phyloP scores from a whole-genome alignment of 2,113 vertebrate genomes.

The Chaetodon trifascialis region DNA sequence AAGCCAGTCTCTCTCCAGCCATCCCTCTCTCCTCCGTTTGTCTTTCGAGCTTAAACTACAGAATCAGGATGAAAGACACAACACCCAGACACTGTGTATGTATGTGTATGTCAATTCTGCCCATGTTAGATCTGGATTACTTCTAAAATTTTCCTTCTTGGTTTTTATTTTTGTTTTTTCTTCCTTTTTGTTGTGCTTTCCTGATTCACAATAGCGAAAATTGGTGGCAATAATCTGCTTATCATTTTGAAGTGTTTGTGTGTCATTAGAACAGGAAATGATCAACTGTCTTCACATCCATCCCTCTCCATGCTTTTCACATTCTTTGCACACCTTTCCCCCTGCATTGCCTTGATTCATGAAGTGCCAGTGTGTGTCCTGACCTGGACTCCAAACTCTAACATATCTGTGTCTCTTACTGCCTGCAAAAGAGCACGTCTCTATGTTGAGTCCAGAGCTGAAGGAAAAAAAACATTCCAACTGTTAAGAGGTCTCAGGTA shows the following conservation, averaged over 20 bases:
- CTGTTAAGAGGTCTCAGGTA: neutral
- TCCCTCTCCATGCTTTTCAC: neutral
- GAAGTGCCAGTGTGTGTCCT: conserved; percentile 3
- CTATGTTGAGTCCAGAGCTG: neutral
- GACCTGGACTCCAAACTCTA: conserved; percentile 25
- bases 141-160: neutral
- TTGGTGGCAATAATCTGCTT: neutral
- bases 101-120: neutral
- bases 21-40: neutral
- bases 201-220: neutral
- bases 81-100: neutral
- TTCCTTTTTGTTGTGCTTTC: neutral
- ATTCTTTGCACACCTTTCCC: conserved; percentile 20
- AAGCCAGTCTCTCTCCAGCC: neutral
- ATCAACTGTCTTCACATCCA: neutral
- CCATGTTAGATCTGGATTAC: neutral
- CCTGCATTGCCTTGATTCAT: conserved; percentile 21
- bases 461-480: neutral
- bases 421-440: neutral
- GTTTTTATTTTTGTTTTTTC: neutral
- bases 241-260: neutral
- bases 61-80: neutral
- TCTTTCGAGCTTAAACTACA: neutral
- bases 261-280: neutral
- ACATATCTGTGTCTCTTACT: neutral